Base-by-base conservation (phyloP, 1,140 invertebrate species). In the Scaptomyza hsui region DNA sequence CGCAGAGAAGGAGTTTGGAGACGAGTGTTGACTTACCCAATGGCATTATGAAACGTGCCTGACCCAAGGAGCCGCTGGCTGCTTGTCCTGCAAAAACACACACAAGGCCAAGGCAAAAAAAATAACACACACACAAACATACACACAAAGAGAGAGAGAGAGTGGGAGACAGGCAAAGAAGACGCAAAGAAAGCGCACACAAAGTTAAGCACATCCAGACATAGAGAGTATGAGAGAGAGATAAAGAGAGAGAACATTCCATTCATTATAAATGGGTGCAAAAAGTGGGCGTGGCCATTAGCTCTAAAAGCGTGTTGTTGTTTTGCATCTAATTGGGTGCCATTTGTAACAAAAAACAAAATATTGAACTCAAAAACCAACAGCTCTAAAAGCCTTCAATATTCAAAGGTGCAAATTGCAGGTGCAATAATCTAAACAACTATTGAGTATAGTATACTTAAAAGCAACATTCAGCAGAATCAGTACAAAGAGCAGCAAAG, bases 41-140 rank as follows among this genome's bases (percentile, higher is more conserved):
- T 63, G 89, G 89, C 81, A 90, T 45, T 53, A 90, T 90, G 64
- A 90, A 90, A 73, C 89, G 89, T 32, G 89, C 64, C 73, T 83
- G 81, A 45, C 72, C 48, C 75, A 86, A 64, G 42, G 71, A 60
- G 41, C 18, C 39, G 32, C 32, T 60, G 39, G 51, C 44, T 60
- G 44, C 71, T 75, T 72, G 81, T 80, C 53, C 88, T 88, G 79
- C 24, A 81, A 72, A 78, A 78, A 61, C 35, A 49, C 51, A 60
- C 35, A 53, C 48, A 53, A 47, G 35, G 18, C 59, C 51, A 72
- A 53, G 41, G 42, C 21, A 55, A 45, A 60, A 24, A 49, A 1
- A 68, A 9, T 63, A 52, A 79, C 75, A 78, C 75, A 67, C 68
- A 79, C 51, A 53, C 62, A 79, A 42, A 72, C 63, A 65, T 41